Conservation (phyloP, 2,888 invertebrate species). For the Himalopsyche kuldschensis region DNA sequence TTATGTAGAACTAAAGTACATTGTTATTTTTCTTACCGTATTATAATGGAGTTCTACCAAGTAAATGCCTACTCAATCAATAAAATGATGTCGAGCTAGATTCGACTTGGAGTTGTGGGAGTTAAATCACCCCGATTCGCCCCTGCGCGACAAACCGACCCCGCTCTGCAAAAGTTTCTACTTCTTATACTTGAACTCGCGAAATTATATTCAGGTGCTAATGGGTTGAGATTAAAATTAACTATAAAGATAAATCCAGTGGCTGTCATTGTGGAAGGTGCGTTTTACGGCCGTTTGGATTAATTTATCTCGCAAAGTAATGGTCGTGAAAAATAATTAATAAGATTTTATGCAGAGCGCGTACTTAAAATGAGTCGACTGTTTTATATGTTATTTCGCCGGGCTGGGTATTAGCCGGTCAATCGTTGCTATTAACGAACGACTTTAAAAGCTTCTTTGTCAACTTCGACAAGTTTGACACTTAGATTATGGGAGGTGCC, state of each 20-base stretch:
- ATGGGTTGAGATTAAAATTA: constrained; percentile 40
- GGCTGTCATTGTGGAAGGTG: constrained; percentile 40
- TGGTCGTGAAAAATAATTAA: constrained; percentile 40
- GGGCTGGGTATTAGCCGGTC: not conserved
- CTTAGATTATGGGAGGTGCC: too few species aligned
- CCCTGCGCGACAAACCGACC: not conserved
- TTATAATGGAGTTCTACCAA: too few species aligned
- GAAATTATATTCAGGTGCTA: constrained; percentile 40
- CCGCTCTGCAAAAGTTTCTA: constrained; percentile 21
- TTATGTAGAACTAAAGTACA: too few species aligned
- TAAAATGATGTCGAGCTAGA: too few species aligned
- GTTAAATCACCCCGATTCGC: not conserved
- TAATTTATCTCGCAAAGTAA: constrained; percentile 40
- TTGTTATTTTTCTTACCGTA: too few species aligned
- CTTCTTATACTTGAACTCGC: constrained; percentile 21
- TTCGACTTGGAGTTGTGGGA: too few species aligned
- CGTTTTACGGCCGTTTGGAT: constrained; percentile 40
- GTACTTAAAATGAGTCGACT: constrained; percentile 29
- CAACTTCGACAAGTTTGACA: not conserved
- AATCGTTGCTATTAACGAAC: not conserved
- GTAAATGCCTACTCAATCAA: too few species aligned
- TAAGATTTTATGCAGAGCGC: constrained; percentile 38
- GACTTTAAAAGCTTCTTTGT: not conserved
- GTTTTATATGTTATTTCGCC: not conserved
- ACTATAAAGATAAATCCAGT: constrained; percentile 40